These are phyloP conservation scores for Centropus bengalensis DNA, from an alignment of 2,113 vertebrate genomes.

Conservation along the genomic window DNA sequence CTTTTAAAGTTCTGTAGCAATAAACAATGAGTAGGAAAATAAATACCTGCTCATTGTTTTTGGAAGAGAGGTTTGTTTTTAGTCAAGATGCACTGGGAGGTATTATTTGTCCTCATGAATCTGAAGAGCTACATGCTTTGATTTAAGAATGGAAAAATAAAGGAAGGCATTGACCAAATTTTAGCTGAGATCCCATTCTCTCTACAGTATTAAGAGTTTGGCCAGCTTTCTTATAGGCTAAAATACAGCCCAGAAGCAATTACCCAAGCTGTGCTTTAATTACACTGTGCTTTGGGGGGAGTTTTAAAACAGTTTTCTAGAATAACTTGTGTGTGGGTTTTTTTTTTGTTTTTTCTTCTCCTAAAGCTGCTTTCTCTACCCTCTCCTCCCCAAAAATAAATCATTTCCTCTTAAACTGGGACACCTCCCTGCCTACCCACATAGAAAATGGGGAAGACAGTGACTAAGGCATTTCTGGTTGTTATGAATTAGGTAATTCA, in stretches of 20 bases:
- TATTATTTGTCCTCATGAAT: not conserved
- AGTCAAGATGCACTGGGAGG: not conserved
- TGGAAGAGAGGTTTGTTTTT: not conserved
- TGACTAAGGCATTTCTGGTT: not conserved
- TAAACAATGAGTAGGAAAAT: slow-evolving; percentile 4
- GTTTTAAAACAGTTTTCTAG: not conserved
- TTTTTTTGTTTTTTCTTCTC: not conserved
- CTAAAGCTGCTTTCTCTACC: not conserved
- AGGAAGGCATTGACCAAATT: not conserved
- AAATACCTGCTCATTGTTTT: slow-evolving; percentile 11
- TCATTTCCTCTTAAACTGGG: not conserved
- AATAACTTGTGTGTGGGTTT: no score
- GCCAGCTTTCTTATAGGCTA: not conserved
- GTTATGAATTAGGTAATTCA: not conserved
- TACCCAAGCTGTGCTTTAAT: not conserved
- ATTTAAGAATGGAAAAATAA: not conserved
- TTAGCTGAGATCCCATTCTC: not conserved
- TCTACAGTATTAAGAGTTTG: not conserved
- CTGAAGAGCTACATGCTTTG: not conserved
- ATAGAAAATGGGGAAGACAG: not conserved
- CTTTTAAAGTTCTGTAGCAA: not conserved
- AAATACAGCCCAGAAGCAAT: not conserved
- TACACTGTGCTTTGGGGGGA: not conserved
- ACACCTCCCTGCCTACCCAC: not conserved
- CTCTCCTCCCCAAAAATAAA: no score